phyloP scores from a whole-genome alignment of 92 coral and sea anemone species.

The Hydrozoanthus gracilis region DNA sequence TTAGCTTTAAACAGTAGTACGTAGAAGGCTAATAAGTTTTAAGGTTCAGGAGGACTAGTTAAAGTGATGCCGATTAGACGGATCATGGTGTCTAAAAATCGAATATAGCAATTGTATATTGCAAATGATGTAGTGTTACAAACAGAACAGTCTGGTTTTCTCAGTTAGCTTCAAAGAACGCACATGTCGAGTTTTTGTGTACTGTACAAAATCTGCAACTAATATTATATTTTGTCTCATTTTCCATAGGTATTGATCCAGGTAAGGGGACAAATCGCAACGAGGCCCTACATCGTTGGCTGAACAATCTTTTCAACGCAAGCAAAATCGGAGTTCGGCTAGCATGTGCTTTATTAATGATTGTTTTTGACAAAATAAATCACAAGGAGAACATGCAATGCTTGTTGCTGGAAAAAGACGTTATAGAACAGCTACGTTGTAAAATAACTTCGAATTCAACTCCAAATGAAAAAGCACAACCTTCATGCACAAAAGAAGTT shows the following conservation, averaged over 20 bases:
- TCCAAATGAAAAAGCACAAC: background rate
- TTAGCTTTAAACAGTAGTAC: too few relatives aligned
- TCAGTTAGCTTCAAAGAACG: too few relatives aligned
- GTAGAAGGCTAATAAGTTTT: too few relatives aligned
- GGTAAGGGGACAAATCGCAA: constrained; percentile 58
- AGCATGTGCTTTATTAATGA: constrained; percentile 53
- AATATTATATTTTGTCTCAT: too few relatives aligned
- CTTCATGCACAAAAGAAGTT: too few relatives aligned
- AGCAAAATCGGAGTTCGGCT: constrained; percentile 56
- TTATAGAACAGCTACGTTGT: background rate
- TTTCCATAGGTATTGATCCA: constrained; percentile 38
- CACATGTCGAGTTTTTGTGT: background rate
- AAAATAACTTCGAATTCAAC: too few relatives aligned
- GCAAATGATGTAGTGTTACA: too few relatives aligned
- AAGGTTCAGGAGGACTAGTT: too few relatives aligned
- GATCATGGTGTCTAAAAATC: too few relatives aligned
- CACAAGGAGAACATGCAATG: constrained; percentile 8
- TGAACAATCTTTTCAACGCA: constrained; percentile 41
- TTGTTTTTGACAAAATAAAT: constrained; percentile 46
- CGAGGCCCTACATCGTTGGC: constrained; percentile 53
- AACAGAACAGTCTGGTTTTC: too few relatives aligned
- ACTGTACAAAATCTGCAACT: background rate
- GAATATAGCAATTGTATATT: too few relatives aligned
- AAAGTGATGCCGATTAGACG: too few relatives aligned
- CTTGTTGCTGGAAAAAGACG: background rate